phyloP scores from a whole-genome alignment of 2,888 invertebrate genomes.

The Merodon equestris region DNA sequence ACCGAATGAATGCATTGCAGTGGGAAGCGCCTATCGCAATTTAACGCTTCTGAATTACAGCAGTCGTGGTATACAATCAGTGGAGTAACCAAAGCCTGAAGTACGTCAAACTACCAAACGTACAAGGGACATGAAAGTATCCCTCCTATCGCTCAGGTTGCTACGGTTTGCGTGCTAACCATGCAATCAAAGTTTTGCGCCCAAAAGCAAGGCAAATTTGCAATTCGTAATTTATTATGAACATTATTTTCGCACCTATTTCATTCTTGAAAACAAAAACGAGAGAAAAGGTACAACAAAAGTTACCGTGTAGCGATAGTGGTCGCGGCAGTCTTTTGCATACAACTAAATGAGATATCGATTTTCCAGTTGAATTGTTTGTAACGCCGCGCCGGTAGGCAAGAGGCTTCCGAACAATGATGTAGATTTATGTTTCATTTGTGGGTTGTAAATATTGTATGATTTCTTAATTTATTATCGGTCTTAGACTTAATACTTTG shows the following conservation, averaged over 20 bases:
- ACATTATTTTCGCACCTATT: slow-evolving; percentile 66
- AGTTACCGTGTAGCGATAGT: slow-evolving; percentile 1
- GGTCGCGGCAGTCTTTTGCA: slow-evolving; percentile 1
- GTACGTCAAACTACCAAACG: neutral
- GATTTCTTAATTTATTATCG: no score
- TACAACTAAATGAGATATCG: slow-evolving; percentile 42
- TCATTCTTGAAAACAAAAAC: slow-evolving; percentile 28
- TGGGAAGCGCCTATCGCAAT: slow-evolving; percentile 52
- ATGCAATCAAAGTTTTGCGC: slow-evolving; percentile 62
- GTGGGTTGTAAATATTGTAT: no score
- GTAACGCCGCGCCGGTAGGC: no score
- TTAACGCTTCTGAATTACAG: slow-evolving; percentile 66
- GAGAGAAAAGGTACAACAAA: no score
- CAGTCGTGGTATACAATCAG: slow-evolving; percentile 45
- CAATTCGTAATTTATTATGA: slow-evolving; percentile 64
- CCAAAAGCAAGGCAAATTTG: slow-evolving; percentile 55
- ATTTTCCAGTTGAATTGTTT: slow-evolving; percentile 42
- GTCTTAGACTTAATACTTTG: no score
- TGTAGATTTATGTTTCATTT: no score
- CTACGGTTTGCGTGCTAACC: slow-evolving; percentile 59
- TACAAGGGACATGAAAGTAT: no score
- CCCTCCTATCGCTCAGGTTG: slow-evolving; percentile 16
- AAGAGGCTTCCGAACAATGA: no score
- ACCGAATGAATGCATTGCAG: slow-evolving; percentile 43
- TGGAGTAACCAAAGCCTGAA: neutral